Base-by-base conservation (phyloP, 2,113 vertebrate species). In the Tympanuchus pallidicinctus region DNA sequence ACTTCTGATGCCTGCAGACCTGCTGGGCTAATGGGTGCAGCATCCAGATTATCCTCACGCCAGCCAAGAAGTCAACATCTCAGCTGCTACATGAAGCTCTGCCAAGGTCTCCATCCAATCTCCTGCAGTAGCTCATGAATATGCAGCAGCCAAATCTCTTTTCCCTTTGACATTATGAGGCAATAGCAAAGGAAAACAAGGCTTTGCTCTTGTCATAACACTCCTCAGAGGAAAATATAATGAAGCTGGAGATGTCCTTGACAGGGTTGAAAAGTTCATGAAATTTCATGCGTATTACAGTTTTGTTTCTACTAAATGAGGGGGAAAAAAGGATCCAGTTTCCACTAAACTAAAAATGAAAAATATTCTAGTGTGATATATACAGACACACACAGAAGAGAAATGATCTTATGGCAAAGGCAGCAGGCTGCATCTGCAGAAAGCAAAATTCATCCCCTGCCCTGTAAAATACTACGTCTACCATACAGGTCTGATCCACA, bases 31-130 rank as follows among this genome's bases (percentile, higher is more conserved):
- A 73, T 59, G 19, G 47, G 50, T 67, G 22, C 22, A 64, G 76
- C 8, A 45, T 11, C 90, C 73, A 4, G 14, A 27, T 72, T 83
- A 82, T 64, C 48, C 89, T 82, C 88, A 82, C 76, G 30, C 70
- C 18, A 88, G 85, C 88, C 92, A 74, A 91, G 91, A 86, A 92
- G 91, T 84, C 92, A 89, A 57, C 78, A 88, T 60, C 88, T 95
- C 91, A 81, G 89, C 88, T 95, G 92, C n/a, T 90, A 57, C 59
- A 43, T 48, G 88, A 66, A 74, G 47, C 70, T 76, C 79, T 95
- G 94, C 91, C 92, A 94, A 90, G 82, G 1, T 15, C 59, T 74
- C 91, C 75, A 64, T 60, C 88, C 77, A 32, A 1, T 48, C 63
- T 95, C 77, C 79, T 32, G 1, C 4, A 88, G 85, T 50, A 89